Base-by-base conservation (phyloP, 2,113 vertebrate species). In the Alethe castanea region DNA sequence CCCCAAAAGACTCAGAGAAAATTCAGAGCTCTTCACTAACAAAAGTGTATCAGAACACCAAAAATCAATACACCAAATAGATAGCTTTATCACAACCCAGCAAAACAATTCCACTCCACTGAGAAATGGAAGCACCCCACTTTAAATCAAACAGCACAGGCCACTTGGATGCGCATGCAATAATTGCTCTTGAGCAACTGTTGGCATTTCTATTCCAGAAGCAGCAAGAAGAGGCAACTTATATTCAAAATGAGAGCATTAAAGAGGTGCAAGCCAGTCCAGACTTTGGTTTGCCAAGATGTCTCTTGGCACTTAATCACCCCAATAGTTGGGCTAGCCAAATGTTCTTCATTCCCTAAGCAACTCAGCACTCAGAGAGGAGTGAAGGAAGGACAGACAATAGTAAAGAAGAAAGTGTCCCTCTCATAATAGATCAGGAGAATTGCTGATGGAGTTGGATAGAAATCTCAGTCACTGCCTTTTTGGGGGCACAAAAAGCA, bases 171-270 rank as follows among this genome's bases (percentile, higher is more conserved):
- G 42, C 23, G 59, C 42, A 36, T 22, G 7, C 57, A 76, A 59
- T 80, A 79, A 96, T 88, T 83, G 77, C 70, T 91, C 80, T 92
- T 79, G 66, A 85, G 47, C 65, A 91, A 87, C 56, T 74, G n/a
- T 42, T 78, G 78, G 66, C 61, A 61, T 73, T 86, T 94, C 79
- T 91, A 67, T 93, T 86, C 82, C 6, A 93, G 74, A 92, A 95
- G 53, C 53, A 76, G 31, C 47, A 84, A 86, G 50, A 89, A 71
- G 22, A 74, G 25, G 57, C 61, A 95, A 88, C 64, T 87, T 90
- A 36, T 44, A 40, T 67, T 88, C 81, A 90, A 95, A 94, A 87
- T 61, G n/a, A 86, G 59, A 92, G 47, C 52, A 64, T 57, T 84
- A 67, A 59, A 18, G 35, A 92, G 59, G 59, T 56, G 35, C 53